Base-by-base conservation (phyloP, 92 coral and sea anemone genomes). In the Nematostella vectensis region DNA sequence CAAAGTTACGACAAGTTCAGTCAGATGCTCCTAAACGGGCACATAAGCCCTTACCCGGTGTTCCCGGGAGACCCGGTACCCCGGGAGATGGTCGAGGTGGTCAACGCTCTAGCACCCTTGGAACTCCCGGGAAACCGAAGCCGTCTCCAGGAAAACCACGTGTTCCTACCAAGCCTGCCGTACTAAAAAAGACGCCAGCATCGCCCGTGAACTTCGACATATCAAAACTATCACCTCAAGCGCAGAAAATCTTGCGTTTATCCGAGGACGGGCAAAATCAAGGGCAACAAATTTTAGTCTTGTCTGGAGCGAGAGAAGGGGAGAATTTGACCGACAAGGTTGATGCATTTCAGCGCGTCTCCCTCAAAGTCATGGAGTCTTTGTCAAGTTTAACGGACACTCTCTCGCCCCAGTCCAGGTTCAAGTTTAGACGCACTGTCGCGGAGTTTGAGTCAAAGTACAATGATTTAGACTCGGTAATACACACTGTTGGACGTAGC, bases 351-450 rank as follows among this genome's bases (percentile, higher is more conserved):
- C 67, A 67, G 30, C 61, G 59, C 53, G 74, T 85, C 49, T 70
- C 82, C 33, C 55, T 62, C 12, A 65, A 78, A 33, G 85, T 81
- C 23, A 68, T 82, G 68, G 95, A 81, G 28, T 61, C 77, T 25
- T 63, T 77, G 27, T 85, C 95, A 31, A 74, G 78, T 42, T 59
- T 85, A 60, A 85, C 84, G 2, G 87, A 83, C 51, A 70, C 95
- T 1, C 54, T 85, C 38, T 69, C 83, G 39, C 95, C 95, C 15
- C 95, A 85, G 37, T 88, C 88, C 0, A 72, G 95, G 26, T 85
- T 81, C 51, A 81, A 48, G 63, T 88, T 85, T 23, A 65, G 95
- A 29, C 77, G 78, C 54, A 81, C 75, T 25, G 79, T 81, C 20
- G 81, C 76, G 27, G 79, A 83, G 33, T 83, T 81, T 23, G 95